Base-by-base conservation (phyloP, 2,113 vertebrate genomes). In the Hylia prasina region DNA sequence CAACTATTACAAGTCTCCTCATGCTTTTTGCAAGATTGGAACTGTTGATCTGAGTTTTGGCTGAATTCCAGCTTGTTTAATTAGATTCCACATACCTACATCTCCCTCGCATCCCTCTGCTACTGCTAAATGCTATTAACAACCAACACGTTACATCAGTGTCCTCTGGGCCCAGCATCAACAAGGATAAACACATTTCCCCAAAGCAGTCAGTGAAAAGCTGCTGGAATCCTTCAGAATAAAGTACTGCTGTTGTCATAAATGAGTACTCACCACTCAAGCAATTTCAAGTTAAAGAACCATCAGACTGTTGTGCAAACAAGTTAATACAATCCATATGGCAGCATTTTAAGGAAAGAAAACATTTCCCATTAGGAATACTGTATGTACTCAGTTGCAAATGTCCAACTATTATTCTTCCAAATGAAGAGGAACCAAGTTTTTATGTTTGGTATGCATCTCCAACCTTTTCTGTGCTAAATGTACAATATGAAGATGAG, bases 61-160 rank as follows among this genome's bases (percentile, higher is more conserved):
- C 85, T 73, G 56, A 92, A 86, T 63, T 93, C 68, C 95, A 91
- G 31, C 31, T 73, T 57, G 30, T 22, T 88, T 94, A 90, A 96
- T 91, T 94, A 77, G 82, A 96, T 95, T 91, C 78, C 75, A 85
- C 78, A 69, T 39, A 91, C 51, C 61, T 53, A 75, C 25, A 89
- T 31, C 23, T 70, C 50, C 78, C 58, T 61, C 0, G 0, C 73
- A 91, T 79, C 44, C 21, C 64, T 89, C 60, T 79, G 73, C 80
- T 89, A 51, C 45, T 61, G 37, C 37, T 65, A 76, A 91, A 69
- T n/a, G 66, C 42, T 80, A 76, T 86, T 79, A 91, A 86, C 21
- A 85, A 85, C 21, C 56, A 66, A 56, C 51, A 42, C 0, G 1
- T 45, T 87, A 80, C 54, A 5, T 73, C 61, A 40, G 40, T 0